Evolutionary conservation across 2,113 vertebrate species (phyloP), one percentile per base, ranked within the genome.

Genomic region (Charina bottae): DNA sequence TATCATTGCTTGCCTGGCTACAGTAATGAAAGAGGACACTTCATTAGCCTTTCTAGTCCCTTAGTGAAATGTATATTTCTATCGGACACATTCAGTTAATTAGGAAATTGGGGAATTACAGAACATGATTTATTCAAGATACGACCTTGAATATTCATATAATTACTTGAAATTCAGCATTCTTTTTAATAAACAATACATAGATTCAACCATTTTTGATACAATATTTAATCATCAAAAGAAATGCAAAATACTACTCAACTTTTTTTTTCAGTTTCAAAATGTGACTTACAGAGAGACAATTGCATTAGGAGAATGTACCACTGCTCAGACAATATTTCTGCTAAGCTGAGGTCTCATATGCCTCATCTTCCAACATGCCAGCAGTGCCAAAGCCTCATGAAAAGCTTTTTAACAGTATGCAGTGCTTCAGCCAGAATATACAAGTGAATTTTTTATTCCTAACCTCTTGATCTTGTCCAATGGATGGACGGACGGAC

Each of bases 1-100:
- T 97, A 97, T 97, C 92, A 2, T 93, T 83, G 96, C 96, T 96
- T 96, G 96, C 97, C 96, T 96, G 92, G 93, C 93, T 96, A 93
- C 95, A 95, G 95, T 94, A 96, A 97, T 95, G 96, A 97, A 96
- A 95, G 94, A 46, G 96, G 90, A 97, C 96, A 97, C 96, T 97
- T 97, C 95, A 96, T 97, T 95, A 96, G 94, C 94, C 33, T 78
- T 78, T 78, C 72, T 78, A 97, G 95, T 97, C 96, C 96, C 94
- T 96, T 97, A 96, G 96, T 93, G 94, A 95, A 97, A 97, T 96
- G 95, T 97, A 97, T 97, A 94, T 96, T 86, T 62, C 62, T 68
- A 33, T 64, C 96, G 95, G 95, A 94, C 93, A 97, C 94, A 96
- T 86, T 46, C 89, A 96, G 93, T 95, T 96, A 86, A 96, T 96